Conservation (phyloP, 2,888 invertebrate species). For the Gibbula magus region DNA sequence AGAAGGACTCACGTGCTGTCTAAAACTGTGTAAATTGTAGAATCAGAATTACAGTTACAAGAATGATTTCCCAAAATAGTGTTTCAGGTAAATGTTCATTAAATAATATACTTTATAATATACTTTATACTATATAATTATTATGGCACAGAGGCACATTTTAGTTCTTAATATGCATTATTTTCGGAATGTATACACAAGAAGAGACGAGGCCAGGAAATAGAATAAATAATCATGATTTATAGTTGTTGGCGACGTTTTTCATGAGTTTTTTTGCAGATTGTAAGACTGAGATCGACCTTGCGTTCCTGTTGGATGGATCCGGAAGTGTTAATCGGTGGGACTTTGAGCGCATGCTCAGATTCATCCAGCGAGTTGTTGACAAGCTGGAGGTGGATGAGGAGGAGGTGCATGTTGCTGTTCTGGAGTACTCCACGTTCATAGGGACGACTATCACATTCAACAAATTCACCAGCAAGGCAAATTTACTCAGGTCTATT, state of each 20-base stretch:
- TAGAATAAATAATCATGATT: too few species aligned
- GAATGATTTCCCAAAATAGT: too few species aligned
- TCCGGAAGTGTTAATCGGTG: slow-evolving; percentile 38
- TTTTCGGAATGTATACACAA: too few species aligned
- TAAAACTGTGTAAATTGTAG: too few species aligned
- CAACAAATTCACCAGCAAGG: slow-evolving; percentile 20
- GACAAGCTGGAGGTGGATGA: slow-evolving; percentile 21
- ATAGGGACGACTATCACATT: slow-evolving; percentile 31
- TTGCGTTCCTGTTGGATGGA: slow-evolving; percentile 40
- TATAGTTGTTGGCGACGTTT: too few species aligned
- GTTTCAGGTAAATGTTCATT: too few species aligned
- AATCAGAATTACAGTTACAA: too few species aligned
- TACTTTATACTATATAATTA: too few species aligned
- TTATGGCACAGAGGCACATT: too few species aligned
- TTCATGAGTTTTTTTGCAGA: neutral
- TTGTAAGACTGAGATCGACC: slow-evolving; percentile 30
- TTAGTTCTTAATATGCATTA: too few species aligned
- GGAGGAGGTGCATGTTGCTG: slow-evolving; percentile 25
- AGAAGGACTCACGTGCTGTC: neutral
- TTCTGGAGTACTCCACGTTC: slow-evolving; percentile 26
- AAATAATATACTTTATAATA: too few species aligned
- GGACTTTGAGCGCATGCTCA: slow-evolving; percentile 32
- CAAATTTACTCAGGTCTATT: slow-evolving; percentile 28
- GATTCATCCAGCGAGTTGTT: slow-evolving; percentile 34
- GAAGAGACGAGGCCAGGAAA: too few species aligned